phyloP scores from a whole-genome alignment of 92 coral and sea anemone genomes.

The Parazoanthus darwini region DNA sequence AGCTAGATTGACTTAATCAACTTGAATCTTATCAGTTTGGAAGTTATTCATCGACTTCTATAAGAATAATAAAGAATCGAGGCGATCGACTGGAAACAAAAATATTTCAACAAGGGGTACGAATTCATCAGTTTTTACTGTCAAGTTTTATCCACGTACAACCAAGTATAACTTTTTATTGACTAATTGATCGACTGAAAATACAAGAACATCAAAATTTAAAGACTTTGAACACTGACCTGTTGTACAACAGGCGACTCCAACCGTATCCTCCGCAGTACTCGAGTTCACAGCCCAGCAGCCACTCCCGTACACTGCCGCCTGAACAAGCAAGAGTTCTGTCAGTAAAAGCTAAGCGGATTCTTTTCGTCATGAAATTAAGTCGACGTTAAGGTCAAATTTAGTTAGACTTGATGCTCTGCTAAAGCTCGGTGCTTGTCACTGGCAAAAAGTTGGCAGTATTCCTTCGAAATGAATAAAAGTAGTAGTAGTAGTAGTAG shows the following conservation, averaged over 20 bases:
- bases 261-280: conserved; percentile 43
- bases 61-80: too few relatives aligned
- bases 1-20: too few relatives aligned
- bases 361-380: neutral
- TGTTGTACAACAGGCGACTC: conserved; percentile 91
- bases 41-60: neutral
- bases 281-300: conserved; percentile 74
- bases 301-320: conserved; percentile 90
- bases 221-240: conserved; percentile 47
- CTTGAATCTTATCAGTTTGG: neutral
- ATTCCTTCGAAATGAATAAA: too few relatives aligned
- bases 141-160: too few relatives aligned
- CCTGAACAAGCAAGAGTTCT: conserved; percentile 43
- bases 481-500: too few relatives aligned
- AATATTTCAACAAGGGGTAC: too few relatives aligned
- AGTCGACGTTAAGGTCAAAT: neutral
- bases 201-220: neutral
- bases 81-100: neutral
- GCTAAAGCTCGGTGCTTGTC: neutral
- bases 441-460: too few relatives aligned
- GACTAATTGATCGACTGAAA: too few relatives aligned
- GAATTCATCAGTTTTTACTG: too few relatives aligned
- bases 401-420: neutral
- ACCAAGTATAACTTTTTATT: too few relatives aligned
- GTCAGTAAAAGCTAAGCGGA: neutral